Conservation (phyloP, 2,888 invertebrate species). For the Drosophila austrosaltans region DNA sequence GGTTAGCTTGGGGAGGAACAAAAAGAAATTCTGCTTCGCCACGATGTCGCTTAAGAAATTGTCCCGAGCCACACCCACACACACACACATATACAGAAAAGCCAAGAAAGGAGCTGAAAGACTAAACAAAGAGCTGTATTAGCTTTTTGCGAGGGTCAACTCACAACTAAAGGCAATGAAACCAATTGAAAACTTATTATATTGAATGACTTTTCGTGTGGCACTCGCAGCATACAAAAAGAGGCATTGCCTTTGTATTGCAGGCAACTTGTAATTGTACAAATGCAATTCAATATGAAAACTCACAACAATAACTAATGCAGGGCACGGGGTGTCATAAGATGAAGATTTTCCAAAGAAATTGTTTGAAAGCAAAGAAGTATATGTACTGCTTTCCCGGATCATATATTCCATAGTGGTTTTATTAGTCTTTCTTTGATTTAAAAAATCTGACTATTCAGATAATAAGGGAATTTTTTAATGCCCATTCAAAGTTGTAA, state of each 20-base stretch:
- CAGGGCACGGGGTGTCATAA: not conserved
- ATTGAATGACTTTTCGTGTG: not conserved
- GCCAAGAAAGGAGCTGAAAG: conserved; percentile 28
- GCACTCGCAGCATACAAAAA: not conserved
- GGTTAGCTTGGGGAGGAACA: conserved; percentile 1
- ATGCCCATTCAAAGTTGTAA: too few relatives aligned
- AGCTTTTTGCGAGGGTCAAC: not conserved
- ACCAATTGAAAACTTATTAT: too few relatives aligned
- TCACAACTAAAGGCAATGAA: not conserved
- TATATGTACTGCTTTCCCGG: too few relatives aligned
- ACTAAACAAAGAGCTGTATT: not conserved
- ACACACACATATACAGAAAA: conserved; percentile 13
- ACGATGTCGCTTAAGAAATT: conserved; percentile 49
- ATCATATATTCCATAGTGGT: too few relatives aligned
- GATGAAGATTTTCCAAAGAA: too few relatives aligned
- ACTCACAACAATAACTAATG: not conserved
- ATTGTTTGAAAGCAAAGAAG: too few relatives aligned
- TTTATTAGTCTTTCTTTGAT: too few relatives aligned
- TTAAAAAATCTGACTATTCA: too few relatives aligned
- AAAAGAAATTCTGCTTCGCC: conserved; percentile 35
- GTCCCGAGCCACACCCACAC: conserved; percentile 49
- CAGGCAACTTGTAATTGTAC: not conserved
- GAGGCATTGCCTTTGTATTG: not conserved
- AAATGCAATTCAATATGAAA: not conserved
- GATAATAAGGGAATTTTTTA: too few relatives aligned